Percentiles rank a stretch among this genome's conserved stretches.
Conservation (phyloP, 2,113 vertebrate genomes). For the Sprattus sprattus region DNA sequence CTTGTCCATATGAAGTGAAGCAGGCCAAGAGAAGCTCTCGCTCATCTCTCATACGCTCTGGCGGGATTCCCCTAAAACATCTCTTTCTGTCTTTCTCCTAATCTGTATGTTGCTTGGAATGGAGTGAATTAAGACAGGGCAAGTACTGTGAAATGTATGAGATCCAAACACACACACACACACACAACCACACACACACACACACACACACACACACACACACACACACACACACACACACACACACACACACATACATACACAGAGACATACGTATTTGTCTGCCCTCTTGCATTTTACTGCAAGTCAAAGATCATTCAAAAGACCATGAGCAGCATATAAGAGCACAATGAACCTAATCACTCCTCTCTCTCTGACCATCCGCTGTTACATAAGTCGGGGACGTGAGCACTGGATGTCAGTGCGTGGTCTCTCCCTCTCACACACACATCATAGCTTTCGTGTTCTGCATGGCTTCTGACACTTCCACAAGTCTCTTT, state of each 20-base stretch:
- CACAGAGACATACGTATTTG: background rate
- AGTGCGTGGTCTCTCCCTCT: background rate
- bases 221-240: background rate
- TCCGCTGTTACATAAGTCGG: background rate
- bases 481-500: conserved; percentile 14
- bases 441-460: background rate
- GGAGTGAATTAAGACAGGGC: no score
- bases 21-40: no score
- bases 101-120: no score
- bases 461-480: background rate
- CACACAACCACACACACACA: no score
- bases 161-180: no score
- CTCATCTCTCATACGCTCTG: no score
- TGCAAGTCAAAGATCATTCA: background rate
- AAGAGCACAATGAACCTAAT: background rate
- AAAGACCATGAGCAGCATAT: background rate
- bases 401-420: background rate
- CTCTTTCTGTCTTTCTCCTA: no score
- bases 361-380: background rate
- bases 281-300: background rate
- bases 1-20: no score
- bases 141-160: no score
- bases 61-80: no score
- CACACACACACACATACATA: background rate
- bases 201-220: background rate